phyloP scores from a whole-genome alignment of 2,797 vertebrate species.

The Natrix natrix region DNA sequence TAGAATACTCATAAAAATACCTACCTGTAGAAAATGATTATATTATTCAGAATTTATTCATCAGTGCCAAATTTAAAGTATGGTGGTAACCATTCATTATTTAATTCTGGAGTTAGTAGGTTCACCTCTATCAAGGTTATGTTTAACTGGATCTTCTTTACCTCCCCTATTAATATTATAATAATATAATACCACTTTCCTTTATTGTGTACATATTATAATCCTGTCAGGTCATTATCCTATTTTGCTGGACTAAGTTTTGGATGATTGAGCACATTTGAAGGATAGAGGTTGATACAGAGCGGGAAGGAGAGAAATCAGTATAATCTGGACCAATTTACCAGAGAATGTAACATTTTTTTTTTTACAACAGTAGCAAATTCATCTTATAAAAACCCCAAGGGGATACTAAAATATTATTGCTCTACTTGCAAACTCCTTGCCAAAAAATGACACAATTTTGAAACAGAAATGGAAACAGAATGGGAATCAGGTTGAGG shows the following conservation, averaged over 20 bases:
- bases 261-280: neutral
- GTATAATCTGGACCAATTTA: slow-evolving; percentile 3
- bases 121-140: neutral
- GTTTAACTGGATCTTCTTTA: neutral
- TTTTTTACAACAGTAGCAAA: slow-evolving; percentile 46
- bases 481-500: slow-evolving; percentile 42
- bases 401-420: neutral
- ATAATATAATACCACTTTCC: neutral
- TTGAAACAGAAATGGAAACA: slow-evolving; percentile 52
- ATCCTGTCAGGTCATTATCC: neutral
- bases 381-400: slow-evolving; percentile 26
- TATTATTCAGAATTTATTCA: neutral
- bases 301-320: neutral
- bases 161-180: neutral
- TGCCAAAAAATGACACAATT: slow-evolving; percentile 47
- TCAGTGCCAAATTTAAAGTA: neutral
- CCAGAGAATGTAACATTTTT: neutral
- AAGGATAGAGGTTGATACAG: neutral
- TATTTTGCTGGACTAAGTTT: neutral
- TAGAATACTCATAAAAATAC: neutral
- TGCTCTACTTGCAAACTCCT: slow-evolving; percentile 40
- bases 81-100: neutral
- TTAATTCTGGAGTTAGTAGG: neutral
- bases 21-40: neutral
- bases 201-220: neutral